These are phyloP conservation scores for Zeugodacus cucurbitae DNA, from an alignment of 1,140 invertebrate species.

Conservation along the genomic window DNA sequence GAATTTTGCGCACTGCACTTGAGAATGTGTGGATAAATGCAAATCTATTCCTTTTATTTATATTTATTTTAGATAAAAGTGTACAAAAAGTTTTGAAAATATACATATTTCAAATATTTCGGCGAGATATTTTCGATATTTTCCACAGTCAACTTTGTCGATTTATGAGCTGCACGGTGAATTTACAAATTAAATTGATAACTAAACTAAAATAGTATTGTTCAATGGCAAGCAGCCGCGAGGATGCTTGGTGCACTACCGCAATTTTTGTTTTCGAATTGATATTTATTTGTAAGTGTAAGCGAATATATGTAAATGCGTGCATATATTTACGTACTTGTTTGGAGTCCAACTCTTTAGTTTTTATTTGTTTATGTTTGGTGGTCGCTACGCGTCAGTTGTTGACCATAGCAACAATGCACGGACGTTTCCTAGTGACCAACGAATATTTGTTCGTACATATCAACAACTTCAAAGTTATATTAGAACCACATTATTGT, in stretches of 20 bases:
- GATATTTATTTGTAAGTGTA: not conserved
- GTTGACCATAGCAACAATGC: slow-evolving; percentile 30
- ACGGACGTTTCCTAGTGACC: not conserved
- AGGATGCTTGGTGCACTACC: not conserved
- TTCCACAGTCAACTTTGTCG: slow-evolving; percentile 14
- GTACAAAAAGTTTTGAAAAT: slow-evolving; percentile 21
- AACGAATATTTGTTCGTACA: not conserved
- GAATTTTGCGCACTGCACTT: not conserved
- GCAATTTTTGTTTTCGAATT: not conserved
- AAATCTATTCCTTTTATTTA: slow-evolving; percentile 24
- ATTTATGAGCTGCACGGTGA: not conserved
- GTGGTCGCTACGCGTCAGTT: not conserved
- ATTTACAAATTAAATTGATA: not conserved
- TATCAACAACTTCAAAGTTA: no score
- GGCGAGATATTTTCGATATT: slow-evolving; percentile 25
- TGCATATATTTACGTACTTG: not conserved
- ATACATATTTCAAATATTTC: slow-evolving; percentile 15
- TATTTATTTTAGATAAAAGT: slow-evolving; percentile 28
- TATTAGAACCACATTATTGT: no score
- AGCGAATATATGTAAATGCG: not conserved
- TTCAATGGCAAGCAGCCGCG: not conserved
- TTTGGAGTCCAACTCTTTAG: not conserved
- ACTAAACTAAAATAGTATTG: not conserved
- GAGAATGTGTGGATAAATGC: not conserved
- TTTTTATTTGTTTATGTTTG: slow-evolving; percentile 1